Base-by-base conservation (phyloP, 1,140 invertebrate genomes). In the Ctenoplectra terminalis region DNA sequence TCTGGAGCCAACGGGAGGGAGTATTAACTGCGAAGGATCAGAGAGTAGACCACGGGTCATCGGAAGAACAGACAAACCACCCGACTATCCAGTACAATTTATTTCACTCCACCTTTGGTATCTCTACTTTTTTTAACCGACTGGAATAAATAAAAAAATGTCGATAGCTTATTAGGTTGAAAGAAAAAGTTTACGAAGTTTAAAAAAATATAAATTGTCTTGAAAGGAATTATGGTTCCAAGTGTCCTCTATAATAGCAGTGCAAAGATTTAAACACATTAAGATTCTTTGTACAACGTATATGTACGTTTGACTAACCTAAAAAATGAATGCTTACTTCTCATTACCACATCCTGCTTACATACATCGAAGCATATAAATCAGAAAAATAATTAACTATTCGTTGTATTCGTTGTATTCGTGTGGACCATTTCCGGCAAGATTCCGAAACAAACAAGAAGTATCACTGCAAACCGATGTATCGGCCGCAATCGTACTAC, bases 21-120 rank as follows among this genome's bases (percentile, higher is more conserved):
- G 78, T 37, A 63, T 54, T 77, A 75, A 66, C 67, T 74, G 75
- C 34, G 20, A 69, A 78, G 54, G 58, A 78, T 74, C 73, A 63
- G 61, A 79, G 54, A 75, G 20, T 48, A 66, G 54, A 71, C 40
- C 50, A 72, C 40, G 52, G 76, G 71, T 86, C 74, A 80, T 80
- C 66, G 63, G 15, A 43, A 66, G 50, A 48, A 72, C n/a, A 31
- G 50, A 26, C 56, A 26, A 50, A 37, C 61, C 23, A n/a, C 61
- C 2, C 56, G 37, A 74, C 31, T 23, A 37, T 29, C 31, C 50
- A 46, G n/a, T 17, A n/a, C 20, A 2, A 50, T 63, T 63, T 74
- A 37, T 60, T 20, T 23, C 11, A 9, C 29, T 29, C 46, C 17
- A 52, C 23, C 34, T 52, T 52, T n/a, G 0, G 5, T 1, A 8